Percentiles rank a stretch among this genome's conserved stretches.
phyloP scores from a whole-genome alignment of 2,888 invertebrate genomes.

The Hipparchia sbordonii region DNA sequence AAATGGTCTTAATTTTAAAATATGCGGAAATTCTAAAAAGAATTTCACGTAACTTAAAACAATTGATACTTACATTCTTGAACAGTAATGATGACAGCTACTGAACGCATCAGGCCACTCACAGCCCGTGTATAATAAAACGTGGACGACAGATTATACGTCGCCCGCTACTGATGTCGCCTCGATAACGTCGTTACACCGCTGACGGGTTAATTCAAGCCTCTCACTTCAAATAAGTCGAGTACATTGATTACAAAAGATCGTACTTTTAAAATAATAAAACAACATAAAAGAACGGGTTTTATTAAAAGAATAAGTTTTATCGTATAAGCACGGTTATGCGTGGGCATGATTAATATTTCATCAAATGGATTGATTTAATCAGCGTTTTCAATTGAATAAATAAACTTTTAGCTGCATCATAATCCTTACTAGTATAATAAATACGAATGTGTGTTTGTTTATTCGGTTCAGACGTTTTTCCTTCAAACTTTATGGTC shows the following conservation, averaged over 20 bases:
- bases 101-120: constrained; percentile 19
- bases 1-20: no score
- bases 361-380: not conserved
- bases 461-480: no score
- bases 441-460: no score
- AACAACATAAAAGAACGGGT: not conserved
- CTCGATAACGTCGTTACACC: constrained; percentile 24
- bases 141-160: constrained; percentile 56
- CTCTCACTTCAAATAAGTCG: constrained; percentile 19
- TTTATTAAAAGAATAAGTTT: not conserved
- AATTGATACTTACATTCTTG: not conserved
- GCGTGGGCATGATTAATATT: not conserved
- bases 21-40: not conserved
- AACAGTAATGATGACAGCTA: constrained; percentile 11
- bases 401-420: not conserved
- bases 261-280: not conserved
- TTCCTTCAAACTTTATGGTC: no score
- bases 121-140: constrained; percentile 28
- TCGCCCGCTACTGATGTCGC: constrained; percentile 46
- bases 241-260: constrained; percentile 3
- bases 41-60: not conserved
- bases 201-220: constrained; percentile 18
- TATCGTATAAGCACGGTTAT: not conserved
- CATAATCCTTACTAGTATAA: no score
- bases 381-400: not conserved